Percentiles rank a stretch among this genome's conserved stretches.
phyloP scores from a whole-genome alignment of 2,797 vertebrate species.

The Macropodus opercularis region DNA sequence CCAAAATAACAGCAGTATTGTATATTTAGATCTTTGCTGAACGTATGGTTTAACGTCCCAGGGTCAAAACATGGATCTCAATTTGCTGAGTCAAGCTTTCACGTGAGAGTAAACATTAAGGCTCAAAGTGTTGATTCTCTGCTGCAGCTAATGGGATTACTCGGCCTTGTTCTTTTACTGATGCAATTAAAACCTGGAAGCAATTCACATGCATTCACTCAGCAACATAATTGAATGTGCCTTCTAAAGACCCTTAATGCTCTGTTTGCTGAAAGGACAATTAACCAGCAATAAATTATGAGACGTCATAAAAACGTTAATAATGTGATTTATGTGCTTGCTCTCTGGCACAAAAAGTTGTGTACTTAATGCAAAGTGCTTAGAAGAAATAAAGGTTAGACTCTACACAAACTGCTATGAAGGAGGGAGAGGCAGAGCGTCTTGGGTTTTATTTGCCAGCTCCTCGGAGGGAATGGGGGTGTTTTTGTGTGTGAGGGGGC shows the following conservation, averaged over 20 bases:
- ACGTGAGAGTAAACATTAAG: constrained; percentile 1
- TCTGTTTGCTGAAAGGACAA: constrained; percentile 66
- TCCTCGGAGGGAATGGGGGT: constrained; percentile 22
- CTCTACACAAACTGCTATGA: not conserved
- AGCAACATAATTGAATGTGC: constrained; percentile 62
- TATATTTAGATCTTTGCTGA: not conserved
- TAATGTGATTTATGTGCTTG: constrained; percentile 33
- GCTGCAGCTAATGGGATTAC: constrained; percentile 76
- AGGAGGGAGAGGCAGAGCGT: constrained; percentile 10
- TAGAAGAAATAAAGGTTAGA: not conserved
- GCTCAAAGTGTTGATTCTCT: constrained; percentile 32
- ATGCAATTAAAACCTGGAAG: constrained; percentile 76
- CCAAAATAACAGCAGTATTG: not conserved
- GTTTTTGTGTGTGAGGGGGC: constrained; percentile 47
- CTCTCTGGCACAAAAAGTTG: not conserved
- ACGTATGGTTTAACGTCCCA: no score
- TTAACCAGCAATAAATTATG: constrained; percentile 69
- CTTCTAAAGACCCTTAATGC: constrained; percentile 45
- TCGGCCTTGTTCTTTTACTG: constrained; percentile 53
- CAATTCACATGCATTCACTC: constrained; percentile 66
- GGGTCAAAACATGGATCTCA: not conserved
- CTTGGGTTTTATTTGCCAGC: constrained; percentile 35
- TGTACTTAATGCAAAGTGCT: not conserved
- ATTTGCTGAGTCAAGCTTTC: not conserved
- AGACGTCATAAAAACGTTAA: constrained; percentile 39